Evolutionary conservation across 2,888 invertebrate genomes (phyloP).

Genomic region (Himalopsyche kuldschensis): DNA sequence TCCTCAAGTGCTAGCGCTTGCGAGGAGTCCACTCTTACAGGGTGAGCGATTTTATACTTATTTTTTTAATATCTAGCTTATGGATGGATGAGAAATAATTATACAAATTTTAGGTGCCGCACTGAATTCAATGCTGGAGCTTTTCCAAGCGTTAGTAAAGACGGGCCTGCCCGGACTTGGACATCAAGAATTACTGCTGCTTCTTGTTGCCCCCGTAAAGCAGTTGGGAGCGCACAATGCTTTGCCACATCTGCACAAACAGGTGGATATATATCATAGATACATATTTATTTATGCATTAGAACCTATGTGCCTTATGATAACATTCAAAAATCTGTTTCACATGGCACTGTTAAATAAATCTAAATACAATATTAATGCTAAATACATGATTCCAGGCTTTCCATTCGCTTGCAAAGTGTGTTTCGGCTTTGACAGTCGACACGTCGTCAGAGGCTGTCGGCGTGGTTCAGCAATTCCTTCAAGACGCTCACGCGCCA

Average conservation of each 20-base stretch:
- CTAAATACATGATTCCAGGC: constrained; percentile 58
- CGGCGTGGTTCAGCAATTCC: constrained; percentile 59
- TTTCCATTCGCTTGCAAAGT: constrained; percentile 94
- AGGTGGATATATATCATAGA: constrained; percentile 48
- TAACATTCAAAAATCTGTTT: not conserved
- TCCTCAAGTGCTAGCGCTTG: constrained; percentile 82
- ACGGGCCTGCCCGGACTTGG: constrained; percentile 79
- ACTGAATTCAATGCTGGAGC: constrained; percentile 85
- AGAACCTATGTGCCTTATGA: not conserved
- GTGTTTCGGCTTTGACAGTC: constrained; percentile 90
- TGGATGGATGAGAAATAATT: no score
- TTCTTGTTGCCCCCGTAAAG: constrained; percentile 74
- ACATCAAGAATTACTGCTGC: constrained; percentile 77
- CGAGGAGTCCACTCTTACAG: constrained; percentile 90
- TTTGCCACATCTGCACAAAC: constrained; percentile 63
- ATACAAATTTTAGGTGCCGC: constrained; percentile 71
- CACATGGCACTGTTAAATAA: not conserved
- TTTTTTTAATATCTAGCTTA: not conserved
- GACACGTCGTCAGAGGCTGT: constrained; percentile 73
- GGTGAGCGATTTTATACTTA: constrained; percentile 53
- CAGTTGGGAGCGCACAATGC: constrained; percentile 53
- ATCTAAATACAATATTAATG: not conserved
- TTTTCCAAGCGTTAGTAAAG: constrained; percentile 88
- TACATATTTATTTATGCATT: not conserved
- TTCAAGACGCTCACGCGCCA: constrained; percentile 72